Evolutionary conservation across 2,113 vertebrate genomes (phyloP).

Genomic region (Nothobranchius furzeri): DNA sequence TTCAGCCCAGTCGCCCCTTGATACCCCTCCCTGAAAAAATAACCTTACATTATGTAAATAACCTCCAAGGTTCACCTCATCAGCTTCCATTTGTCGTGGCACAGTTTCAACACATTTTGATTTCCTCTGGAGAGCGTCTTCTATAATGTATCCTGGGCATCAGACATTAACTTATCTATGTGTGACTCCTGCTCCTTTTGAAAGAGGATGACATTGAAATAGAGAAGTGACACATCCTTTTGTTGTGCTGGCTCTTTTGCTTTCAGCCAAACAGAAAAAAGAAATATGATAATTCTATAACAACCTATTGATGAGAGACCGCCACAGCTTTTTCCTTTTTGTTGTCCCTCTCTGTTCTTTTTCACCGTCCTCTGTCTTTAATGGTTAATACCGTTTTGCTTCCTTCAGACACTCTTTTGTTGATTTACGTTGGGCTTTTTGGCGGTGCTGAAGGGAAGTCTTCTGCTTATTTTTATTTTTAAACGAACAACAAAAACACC

Average conservation of each 20-base stretch:
- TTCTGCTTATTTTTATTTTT: slow-evolving; percentile 15
- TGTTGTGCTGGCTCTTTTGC: slow-evolving; percentile 3
- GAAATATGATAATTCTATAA: slow-evolving; percentile 22
- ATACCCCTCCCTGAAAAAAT: slow-evolving; percentile 28
- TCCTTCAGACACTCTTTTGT: not conserved
- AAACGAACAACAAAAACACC: slow-evolving; percentile 21
- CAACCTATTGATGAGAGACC: slow-evolving; percentile 1
- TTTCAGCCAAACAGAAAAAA: slow-evolving; percentile 11
- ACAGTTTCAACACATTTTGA: slow-evolving; percentile 29
- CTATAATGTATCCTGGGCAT: slow-evolving; percentile 23
- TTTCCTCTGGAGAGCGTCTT: slow-evolving; percentile 1
- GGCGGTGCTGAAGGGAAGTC: slow-evolving; percentile 19
- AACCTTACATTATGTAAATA: slow-evolving; percentile 47
- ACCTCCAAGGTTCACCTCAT: slow-evolving; percentile 30
- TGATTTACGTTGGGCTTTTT: slow-evolving; percentile 22
- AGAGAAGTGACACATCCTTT: not conserved
- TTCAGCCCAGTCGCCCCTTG: not conserved
- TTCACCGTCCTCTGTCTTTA: not conserved
- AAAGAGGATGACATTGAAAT: slow-evolving; percentile 6
- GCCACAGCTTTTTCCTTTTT: not conserved
- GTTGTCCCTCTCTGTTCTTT: not conserved
- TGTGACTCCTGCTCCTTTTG: not conserved
- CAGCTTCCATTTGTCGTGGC: slow-evolving; percentile 46
- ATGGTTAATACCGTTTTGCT: not conserved
- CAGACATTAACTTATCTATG: slow-evolving; percentile 23